A percentile compares a stretch with the other conserved stretches of the same genome.
phyloP scores from a whole-genome alignment of 2,888 invertebrate species.

The Melieria omissa region DNA sequence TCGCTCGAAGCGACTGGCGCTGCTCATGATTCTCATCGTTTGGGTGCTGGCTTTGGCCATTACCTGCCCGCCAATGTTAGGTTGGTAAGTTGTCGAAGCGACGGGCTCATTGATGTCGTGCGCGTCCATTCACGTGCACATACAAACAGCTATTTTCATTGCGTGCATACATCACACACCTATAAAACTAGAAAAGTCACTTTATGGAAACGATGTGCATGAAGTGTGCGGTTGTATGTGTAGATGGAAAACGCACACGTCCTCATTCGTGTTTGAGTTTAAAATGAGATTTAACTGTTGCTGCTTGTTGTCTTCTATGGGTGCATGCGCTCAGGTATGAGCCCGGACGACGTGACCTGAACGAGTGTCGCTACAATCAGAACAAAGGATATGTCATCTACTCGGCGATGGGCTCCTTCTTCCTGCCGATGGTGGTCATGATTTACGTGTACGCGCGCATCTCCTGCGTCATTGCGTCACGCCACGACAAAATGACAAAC shows the following conservation, averaged over 20 bases:
- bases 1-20: constrained; percentile 84
- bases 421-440: constrained; percentile 95
- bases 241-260: too few relatives aligned
- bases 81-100: constrained; percentile 74
- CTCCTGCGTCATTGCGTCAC: constrained; percentile 82
- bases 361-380: constrained; percentile 87
- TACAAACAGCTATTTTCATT: too few relatives aligned
- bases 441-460: constrained; percentile 92
- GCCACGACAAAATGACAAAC: constrained; percentile 80
- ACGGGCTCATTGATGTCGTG: too few relatives aligned
- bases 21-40: constrained; percentile 89
- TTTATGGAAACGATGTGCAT: too few relatives aligned
- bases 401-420: constrained; percentile 96
- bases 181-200: too few relatives aligned
- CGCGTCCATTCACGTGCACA: too few relatives aligned
- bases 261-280: too few relatives aligned
- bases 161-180: too few relatives aligned
- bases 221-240: too few relatives aligned
- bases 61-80: constrained; percentile 94
- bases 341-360: constrained; percentile 73
- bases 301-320: too few relatives aligned
- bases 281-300: too few relatives aligned
- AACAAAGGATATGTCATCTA: constrained; percentile 95
- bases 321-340: constrained; percentile 72
- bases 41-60: constrained; percentile 92